phyloP scores from a whole-genome alignment of 2,113 vertebrate genomes.

The Athene noctua region DNA sequence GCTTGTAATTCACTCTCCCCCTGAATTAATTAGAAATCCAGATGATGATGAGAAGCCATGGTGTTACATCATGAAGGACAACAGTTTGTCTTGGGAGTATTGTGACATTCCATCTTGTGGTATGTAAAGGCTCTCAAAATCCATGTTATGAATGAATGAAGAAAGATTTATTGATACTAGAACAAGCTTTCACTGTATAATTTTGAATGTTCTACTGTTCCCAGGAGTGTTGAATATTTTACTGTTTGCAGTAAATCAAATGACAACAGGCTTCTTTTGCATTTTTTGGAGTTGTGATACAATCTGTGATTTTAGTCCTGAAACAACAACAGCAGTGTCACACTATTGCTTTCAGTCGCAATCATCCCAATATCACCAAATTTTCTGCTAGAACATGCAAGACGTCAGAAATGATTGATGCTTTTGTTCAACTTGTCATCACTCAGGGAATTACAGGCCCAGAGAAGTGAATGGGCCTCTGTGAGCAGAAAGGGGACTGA shows the following conservation, averaged over 20 bases:
- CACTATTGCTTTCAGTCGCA: background rate
- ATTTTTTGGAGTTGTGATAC: background rate
- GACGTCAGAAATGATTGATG: background rate
- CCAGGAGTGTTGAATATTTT: background rate
- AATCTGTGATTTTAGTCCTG: background rate
- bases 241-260: background rate
- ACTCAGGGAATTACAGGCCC: background rate
- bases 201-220: background rate
- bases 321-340: background rate
- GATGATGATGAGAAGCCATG: conserved; percentile 87
- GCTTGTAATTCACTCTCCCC: background rate
- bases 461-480: background rate
- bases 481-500: background rate
- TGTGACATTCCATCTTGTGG: conserved; percentile 80
- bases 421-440: background rate
- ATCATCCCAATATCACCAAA: background rate
- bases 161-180: background rate
- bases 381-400: background rate
- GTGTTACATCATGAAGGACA: conserved; percentile 86
- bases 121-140: conserved; percentile 48
- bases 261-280: background rate
- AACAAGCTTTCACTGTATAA: background rate
- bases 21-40: conserved; percentile 81
- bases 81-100: conserved; percentile 88
- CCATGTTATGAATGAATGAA: background rate